These are phyloP conservation scores for Diogma glabrata DNA, from an alignment of 2,888 invertebrate genomes.

Conservation along the genomic window DNA sequence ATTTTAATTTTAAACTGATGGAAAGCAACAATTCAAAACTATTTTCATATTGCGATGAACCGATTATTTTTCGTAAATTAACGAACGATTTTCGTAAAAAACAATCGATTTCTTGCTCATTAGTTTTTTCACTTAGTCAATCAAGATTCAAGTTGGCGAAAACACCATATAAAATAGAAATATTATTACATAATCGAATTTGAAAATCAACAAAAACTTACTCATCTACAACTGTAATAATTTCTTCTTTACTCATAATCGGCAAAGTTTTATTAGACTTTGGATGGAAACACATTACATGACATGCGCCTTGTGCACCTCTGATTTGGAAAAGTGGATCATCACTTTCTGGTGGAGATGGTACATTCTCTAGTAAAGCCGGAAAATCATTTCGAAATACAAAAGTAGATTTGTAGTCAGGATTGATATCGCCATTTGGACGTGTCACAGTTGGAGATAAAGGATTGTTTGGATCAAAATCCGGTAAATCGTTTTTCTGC, in stretches of 20 bases:
- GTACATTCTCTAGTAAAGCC: constrained; percentile 71
- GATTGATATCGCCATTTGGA: constrained; percentile 72
- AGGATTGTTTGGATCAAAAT: constrained; percentile 71
- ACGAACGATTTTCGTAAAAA: no score
- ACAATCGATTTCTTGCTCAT: no score
- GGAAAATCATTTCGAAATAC: constrained; percentile 97
- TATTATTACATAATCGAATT: no score
- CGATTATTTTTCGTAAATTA: no score
- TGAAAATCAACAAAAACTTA: constrained; percentile 39
- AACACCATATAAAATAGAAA: no score
- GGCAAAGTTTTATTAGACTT: constrained; percentile 81
- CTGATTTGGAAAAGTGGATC: constrained; percentile 73
- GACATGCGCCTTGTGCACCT: constrained; percentile 72
- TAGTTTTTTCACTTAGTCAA: no score
- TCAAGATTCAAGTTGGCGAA: no score
- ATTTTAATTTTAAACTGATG: no score
- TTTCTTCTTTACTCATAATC: constrained; percentile 67
- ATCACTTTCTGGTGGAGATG: constrained; percentile 49
- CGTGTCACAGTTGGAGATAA: constrained; percentile 77
- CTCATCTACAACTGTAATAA: constrained; percentile 69
- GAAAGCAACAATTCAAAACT: no score
- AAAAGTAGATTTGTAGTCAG: constrained; percentile 75
- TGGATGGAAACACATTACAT: constrained; percentile 97
- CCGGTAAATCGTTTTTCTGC: constrained; percentile 46
- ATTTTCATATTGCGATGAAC: no score